phyloP scores from a whole-genome alignment of 2,888 invertebrate genomes.

The Agriopis marginaria region DNA sequence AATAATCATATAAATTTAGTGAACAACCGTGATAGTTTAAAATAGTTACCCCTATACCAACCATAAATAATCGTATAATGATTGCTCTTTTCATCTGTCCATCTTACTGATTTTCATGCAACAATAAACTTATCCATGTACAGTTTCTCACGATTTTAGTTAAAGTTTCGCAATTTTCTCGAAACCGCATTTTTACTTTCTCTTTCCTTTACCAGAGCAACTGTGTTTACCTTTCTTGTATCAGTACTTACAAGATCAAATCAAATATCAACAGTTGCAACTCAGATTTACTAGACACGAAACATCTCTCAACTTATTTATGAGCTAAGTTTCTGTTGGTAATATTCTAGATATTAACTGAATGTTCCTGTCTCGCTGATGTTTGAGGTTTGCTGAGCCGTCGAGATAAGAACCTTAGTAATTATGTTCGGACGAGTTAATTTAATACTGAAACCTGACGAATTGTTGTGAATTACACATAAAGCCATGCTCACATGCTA shows the following conservation, averaged over 20 bases:
- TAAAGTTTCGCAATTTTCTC: too few relatives aligned
- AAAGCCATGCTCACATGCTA: too few relatives aligned
- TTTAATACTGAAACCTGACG: not conserved
- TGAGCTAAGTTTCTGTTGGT: conserved; percentile 41
- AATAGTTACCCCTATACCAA: too few relatives aligned
- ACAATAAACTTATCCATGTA: too few relatives aligned
- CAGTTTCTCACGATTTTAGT: too few relatives aligned
- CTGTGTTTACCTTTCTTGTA: not conserved
- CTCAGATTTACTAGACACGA: conserved; percentile 29
- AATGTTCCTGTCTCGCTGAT: conserved; percentile 39
- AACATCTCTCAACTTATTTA: conserved; percentile 43
- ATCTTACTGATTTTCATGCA: too few relatives aligned
- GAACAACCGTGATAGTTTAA: too few relatives aligned
- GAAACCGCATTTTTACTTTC: too few relatives aligned
- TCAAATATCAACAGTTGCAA: not conserved
- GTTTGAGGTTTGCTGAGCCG: conserved; percentile 21
- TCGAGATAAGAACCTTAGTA: conserved; percentile 11
- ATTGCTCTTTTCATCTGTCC: too few relatives aligned
- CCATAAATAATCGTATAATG: too few relatives aligned
- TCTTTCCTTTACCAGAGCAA: not conserved
- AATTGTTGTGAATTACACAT: not conserved
- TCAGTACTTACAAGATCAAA: conserved; percentile 6
- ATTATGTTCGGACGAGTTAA: conserved; percentile 1
- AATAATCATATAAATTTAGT: too few relatives aligned
- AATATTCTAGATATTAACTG: conserved; percentile 42